Evolutionary conservation across 2,797 vertebrate species (phyloP).

Genomic region (Gymnopithys bicolor): DNA sequence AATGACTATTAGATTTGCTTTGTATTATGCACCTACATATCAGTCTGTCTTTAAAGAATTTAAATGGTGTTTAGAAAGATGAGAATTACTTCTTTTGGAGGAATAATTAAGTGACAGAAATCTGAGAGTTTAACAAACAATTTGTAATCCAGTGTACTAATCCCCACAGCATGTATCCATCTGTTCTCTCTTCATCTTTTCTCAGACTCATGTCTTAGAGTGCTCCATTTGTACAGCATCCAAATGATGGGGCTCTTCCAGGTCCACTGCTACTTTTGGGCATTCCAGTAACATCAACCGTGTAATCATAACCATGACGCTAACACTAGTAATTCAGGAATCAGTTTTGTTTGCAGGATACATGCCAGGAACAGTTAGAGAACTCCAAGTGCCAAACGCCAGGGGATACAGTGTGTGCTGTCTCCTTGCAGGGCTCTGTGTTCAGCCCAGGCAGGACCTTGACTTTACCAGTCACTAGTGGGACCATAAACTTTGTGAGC

Average conservation of each 20-base stretch:
- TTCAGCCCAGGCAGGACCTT: neutral
- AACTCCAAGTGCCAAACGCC: neutral
- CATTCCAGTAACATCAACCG: neutral
- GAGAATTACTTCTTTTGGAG: neutral
- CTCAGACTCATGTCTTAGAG: neutral
- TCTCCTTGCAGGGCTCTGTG: neutral
- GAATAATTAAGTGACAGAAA: constrained; percentile 46
- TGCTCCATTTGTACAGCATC: neutral
- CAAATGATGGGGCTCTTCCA: neutral
- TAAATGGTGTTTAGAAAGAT: neutral
- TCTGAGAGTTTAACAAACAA: constrained; percentile 27
- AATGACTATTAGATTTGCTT: neutral
- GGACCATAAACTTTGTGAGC: neutral
- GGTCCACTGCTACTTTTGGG: accelerated
- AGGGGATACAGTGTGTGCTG: accelerated
- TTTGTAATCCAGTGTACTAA: constrained; percentile 19
- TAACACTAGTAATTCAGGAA: neutral
- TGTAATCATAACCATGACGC: neutral
- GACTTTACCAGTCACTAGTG: neutral
- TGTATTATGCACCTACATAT: neutral
- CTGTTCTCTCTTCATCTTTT: neutral
- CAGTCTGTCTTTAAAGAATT: neutral
- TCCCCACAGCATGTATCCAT: constrained; percentile 3
- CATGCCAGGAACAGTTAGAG: neutral
- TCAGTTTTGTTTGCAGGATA: neutral